Evolutionary conservation across 2,113 vertebrate genomes (phyloP).

Genomic region (Erpornis zantholeuca): DNA sequence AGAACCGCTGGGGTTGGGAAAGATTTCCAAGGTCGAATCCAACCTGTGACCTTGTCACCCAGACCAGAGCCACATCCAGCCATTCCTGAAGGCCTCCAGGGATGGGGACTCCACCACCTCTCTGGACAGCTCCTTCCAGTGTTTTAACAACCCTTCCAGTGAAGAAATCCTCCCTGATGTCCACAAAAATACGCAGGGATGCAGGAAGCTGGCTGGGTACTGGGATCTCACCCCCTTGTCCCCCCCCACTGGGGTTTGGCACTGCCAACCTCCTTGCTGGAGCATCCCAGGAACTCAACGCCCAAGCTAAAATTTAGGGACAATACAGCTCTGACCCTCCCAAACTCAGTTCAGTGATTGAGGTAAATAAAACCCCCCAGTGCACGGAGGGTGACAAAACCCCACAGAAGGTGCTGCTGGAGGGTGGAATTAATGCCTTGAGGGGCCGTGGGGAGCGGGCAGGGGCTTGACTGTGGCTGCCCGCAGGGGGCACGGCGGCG

Average conservation of each 20-base stretch:
- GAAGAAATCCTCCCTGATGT: not conserved
- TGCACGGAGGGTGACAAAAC: accelerated
- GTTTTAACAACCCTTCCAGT: not conserved
- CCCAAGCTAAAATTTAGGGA: not conserved
- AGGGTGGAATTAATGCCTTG: accelerated
- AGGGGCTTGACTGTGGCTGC: not conserved
- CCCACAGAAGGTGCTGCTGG: not conserved
- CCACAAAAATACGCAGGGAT: not conserved
- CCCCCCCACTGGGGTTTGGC: accelerated
- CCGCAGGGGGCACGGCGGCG: constrained; percentile 70
- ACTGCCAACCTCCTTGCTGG: accelerated
- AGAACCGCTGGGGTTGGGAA: not conserved
- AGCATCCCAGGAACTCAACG: not conserved
- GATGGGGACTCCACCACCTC: not conserved
- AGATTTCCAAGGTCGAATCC: not conserved
- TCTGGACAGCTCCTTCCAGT: not conserved
- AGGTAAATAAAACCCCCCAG: not conserved
- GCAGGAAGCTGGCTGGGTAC: not conserved
- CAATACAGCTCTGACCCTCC: not conserved
- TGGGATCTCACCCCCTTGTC: not conserved
- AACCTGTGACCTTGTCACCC: not conserved
- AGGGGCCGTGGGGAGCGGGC: not conserved
- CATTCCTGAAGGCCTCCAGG: too few species aligned
- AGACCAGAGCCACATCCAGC: not conserved
- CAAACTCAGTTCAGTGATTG: accelerated